Conservation (phyloP, 1,140 invertebrate species). For the Pseudomyrmex dendroicus region DNA sequence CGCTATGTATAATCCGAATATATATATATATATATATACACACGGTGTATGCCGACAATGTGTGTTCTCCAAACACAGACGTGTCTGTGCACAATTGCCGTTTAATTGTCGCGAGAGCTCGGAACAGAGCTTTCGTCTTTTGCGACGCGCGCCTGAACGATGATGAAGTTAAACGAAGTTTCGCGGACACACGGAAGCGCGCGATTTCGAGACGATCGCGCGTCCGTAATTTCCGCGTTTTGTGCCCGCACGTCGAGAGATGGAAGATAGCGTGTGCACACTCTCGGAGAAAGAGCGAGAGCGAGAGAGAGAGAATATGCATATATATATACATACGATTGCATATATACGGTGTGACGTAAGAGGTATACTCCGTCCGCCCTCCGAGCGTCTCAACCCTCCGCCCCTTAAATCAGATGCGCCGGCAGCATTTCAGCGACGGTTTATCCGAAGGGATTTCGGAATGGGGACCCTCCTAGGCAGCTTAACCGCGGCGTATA, state of each 20-base stretch:
- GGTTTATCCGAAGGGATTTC: constrained; percentile 27
- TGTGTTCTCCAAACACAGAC: background rate
- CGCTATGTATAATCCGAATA: too few relatives aligned
- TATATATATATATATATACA: too few relatives aligned
- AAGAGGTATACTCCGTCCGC: constrained; percentile 48
- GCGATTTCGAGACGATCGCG: background rate
- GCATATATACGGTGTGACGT: constrained; percentile 61
- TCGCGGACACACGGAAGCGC: constrained; percentile 2
- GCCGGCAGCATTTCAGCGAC: constrained; percentile 42
- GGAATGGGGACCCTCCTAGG: constrained; percentile 16
- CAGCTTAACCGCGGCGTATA: constrained; percentile 23
- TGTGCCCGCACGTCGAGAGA: constrained; percentile 11
- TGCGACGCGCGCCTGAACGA: background rate
- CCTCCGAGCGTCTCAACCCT: background rate
- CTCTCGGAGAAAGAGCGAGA: too few relatives aligned
- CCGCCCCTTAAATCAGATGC: constrained; percentile 54
- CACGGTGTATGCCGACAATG: too few relatives aligned
- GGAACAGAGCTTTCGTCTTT: background rate
- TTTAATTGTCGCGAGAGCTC: background rate
- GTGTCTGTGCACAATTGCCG: background rate
- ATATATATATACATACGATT: constrained; percentile 1
- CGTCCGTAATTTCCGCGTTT: constrained; percentile 36
- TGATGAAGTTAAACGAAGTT: background rate
- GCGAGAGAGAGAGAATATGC: background rate
- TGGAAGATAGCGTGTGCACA: constrained; percentile 19